Evolutionary conservation across 2,888 invertebrate genomes (phyloP).

Genomic region (Ormyrus rosae): DNA sequence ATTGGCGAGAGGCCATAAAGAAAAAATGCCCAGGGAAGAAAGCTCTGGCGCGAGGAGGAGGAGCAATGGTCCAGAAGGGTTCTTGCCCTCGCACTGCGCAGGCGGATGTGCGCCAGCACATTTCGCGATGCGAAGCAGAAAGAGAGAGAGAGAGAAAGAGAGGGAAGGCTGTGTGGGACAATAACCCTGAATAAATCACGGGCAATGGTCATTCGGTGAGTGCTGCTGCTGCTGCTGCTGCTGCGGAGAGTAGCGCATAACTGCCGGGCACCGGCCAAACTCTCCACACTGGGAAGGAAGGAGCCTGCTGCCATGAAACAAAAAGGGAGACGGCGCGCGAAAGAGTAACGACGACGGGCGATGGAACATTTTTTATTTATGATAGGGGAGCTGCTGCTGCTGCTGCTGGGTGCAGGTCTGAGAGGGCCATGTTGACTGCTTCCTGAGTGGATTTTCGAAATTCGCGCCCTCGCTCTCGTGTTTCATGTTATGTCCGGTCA

Average conservation of each 20-base stretch:
- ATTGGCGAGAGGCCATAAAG: constrained; percentile 17
- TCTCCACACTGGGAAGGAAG: background rate
- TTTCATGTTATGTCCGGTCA: background rate
- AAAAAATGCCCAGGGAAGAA: constrained; percentile 57
- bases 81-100: constrained; percentile 57
- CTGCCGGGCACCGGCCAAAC: background rate
- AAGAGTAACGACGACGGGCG: constrained; percentile 26
- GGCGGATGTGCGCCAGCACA: constrained; percentile 10
- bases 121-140: background rate
- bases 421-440: no score
- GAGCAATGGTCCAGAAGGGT: constrained; percentile 56
- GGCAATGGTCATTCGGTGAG: constrained; percentile 60
- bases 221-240: constrained; percentile 1
- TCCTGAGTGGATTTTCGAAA: no score
- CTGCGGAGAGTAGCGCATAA: background rate
- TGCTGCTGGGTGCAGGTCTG: no score
- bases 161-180: constrained; percentile 62
- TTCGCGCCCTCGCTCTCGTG: no score
- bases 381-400: background rate
- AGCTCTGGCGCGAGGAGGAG: constrained; percentile 39
- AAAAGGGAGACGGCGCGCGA: constrained; percentile 21
- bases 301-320: background rate
- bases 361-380: constrained; percentile 42
- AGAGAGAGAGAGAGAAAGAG: constrained; percentile 1
- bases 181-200: constrained; percentile 67